Percentiles rank a stretch among this genome's conserved stretches.
phyloP scores from a whole-genome alignment of 2,888 invertebrate genomes.

The Altica lythri region DNA sequence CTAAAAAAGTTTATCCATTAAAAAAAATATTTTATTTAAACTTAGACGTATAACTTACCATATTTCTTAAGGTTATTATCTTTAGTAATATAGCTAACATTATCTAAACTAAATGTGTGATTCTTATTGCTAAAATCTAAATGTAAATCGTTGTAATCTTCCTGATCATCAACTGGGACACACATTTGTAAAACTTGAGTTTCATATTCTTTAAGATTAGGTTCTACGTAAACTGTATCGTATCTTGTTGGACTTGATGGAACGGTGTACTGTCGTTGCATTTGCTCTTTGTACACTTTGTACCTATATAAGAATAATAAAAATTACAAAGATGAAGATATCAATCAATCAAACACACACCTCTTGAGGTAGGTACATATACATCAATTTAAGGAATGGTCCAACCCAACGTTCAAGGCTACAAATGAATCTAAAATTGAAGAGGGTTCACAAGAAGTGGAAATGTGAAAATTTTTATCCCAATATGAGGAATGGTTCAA shows the following conservation, averaged over 20 bases:
- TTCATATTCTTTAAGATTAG: constrained; percentile 91
- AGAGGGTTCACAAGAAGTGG: too few species aligned
- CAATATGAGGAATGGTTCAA: too few species aligned
- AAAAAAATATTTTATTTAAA: neutral
- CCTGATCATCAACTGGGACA: constrained; percentile 82
- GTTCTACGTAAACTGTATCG: constrained; percentile 72
- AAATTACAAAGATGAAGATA: too few species aligned
- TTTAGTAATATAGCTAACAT: constrained; percentile 85
- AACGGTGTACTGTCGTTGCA: constrained; percentile 58
- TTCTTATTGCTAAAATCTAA: constrained; percentile 86
- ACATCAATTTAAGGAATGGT: too few species aligned
- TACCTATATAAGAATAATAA: too few species aligned
- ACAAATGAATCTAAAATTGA: too few species aligned
- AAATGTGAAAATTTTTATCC: too few species aligned
- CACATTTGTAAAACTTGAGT: constrained; percentile 94
- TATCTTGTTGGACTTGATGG: constrained; percentile 68
- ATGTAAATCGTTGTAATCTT: constrained; percentile 78
- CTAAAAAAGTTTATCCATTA: constrained; percentile 55
- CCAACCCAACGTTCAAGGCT: too few species aligned
- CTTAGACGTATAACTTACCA: constrained; percentile 57
- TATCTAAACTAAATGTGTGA: constrained; percentile 85
- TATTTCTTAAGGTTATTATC: constrained; percentile 66
- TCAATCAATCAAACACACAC: too few species aligned
- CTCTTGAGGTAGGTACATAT: too few species aligned
- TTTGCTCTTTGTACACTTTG: constrained; percentile 81